Evolutionary conservation across 2,888 invertebrate genomes (phyloP).

Genomic region (Tillus elongatus): DNA sequence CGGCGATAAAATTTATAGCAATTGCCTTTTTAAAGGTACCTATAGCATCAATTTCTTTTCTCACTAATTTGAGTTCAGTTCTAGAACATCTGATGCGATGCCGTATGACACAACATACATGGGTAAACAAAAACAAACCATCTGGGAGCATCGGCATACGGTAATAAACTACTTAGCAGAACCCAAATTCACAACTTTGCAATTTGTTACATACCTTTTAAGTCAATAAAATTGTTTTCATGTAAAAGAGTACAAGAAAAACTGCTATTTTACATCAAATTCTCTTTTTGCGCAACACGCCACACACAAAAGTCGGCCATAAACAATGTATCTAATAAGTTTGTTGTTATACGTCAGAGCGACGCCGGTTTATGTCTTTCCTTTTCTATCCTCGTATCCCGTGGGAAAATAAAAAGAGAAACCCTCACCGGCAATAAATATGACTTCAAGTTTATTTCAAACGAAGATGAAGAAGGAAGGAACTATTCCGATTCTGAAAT

Average conservation of each 20-base stretch:
- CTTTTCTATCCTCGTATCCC: too few species aligned
- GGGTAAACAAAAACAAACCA: conserved; percentile 32
- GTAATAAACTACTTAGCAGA: too few species aligned
- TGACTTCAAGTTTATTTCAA: too few species aligned
- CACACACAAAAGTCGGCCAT: conserved; percentile 32
- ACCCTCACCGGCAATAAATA: too few species aligned
- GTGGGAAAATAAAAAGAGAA: too few species aligned
- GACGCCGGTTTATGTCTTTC: neutral
- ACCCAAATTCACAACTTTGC: too few species aligned
- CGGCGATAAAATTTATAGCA: too few species aligned
- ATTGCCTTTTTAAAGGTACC: too few species aligned
- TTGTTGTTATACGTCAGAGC: neutral
- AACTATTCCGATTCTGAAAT: too few species aligned
- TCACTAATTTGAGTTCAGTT: too few species aligned
- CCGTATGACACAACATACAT: conserved; percentile 9
- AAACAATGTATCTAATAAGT: conserved; percentile 27
- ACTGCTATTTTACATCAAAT: conserved; percentile 20
- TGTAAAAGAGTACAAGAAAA: conserved; percentile 10
- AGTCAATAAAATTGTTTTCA: conserved; percentile 9
- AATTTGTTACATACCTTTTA: conserved; percentile 20
- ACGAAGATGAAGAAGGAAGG: too few species aligned
- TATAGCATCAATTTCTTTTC: too few species aligned
- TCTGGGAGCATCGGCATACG: conserved; percentile 23
- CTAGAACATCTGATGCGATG: conserved; percentile 15
- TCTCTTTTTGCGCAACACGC: conserved; percentile 35